Evolutionary conservation across 2,113 vertebrate species (phyloP).

Genomic region (Saccopteryx bilineata): DNA sequence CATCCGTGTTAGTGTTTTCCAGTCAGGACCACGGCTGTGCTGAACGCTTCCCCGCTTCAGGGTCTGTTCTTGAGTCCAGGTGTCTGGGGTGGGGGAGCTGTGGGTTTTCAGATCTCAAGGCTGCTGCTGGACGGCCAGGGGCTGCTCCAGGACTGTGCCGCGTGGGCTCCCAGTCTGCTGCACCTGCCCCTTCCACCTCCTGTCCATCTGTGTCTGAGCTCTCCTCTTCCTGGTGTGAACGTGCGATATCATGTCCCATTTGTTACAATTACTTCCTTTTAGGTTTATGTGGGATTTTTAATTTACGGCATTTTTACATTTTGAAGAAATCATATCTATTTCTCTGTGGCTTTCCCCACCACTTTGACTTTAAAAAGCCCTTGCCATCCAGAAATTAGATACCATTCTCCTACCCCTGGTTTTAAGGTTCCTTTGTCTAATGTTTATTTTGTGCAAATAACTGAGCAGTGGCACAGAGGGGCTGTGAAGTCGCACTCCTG

Average conservation of each 20-base stretch:
- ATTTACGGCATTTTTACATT: neutral
- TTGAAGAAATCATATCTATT: neutral
- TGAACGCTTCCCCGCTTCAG: accelerated
- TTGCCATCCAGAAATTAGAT: neutral
- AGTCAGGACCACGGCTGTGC: accelerated
- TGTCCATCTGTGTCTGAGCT: accelerated
- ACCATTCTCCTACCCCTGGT: accelerated
- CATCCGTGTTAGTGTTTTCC: neutral
- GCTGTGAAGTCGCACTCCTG: accelerated
- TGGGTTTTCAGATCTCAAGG: neutral
- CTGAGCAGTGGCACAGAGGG: accelerated
- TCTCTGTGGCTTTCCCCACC: neutral
- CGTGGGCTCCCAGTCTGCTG: accelerated
- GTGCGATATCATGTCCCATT: neutral
- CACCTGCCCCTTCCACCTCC: neutral
- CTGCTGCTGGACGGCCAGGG: neutral
- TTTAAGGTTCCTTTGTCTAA: neutral
- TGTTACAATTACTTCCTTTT: neutral
- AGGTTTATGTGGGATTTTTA: neutral
- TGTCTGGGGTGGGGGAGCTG: accelerated
- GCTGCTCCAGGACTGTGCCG: neutral
- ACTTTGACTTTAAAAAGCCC: neutral
- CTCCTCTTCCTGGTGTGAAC: neutral
- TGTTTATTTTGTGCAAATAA: neutral
- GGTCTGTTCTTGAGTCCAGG: neutral